Percentiles rank a stretch among this genome's conserved stretches.
Conservation (phyloP, 2,888 invertebrate species). For the Chromoteleia sp. region DNA sequence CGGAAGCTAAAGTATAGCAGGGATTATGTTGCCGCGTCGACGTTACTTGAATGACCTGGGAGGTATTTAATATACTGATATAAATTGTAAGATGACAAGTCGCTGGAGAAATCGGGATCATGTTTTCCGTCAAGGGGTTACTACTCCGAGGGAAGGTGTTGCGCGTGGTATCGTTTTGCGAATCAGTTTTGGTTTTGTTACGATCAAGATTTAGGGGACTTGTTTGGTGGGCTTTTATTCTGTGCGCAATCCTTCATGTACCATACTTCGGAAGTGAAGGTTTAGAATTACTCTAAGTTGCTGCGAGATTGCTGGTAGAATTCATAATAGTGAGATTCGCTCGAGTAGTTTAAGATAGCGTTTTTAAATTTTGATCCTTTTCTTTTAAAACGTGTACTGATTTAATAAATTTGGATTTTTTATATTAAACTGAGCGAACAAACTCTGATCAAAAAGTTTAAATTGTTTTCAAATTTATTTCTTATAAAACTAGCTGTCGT, state of each 20-base stretch:
- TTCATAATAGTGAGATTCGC: too few species aligned
- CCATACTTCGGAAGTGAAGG: too few species aligned
- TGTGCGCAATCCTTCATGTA: not conserved
- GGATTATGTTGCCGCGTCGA: constrained; percentile 38
- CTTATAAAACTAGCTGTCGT: too few species aligned
- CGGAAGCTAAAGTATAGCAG: constrained; percentile 10
- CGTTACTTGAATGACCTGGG: constrained; percentile 25
- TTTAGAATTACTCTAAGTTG: too few species aligned
- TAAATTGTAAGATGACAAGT: constrained; percentile 36
- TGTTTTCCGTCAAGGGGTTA: constrained; percentile 19
- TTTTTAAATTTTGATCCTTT: too few species aligned
- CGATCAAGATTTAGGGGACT: constrained; percentile 15
- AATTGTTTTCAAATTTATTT: too few species aligned
- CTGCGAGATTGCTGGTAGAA: too few species aligned
- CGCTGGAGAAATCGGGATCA: constrained; percentile 34
- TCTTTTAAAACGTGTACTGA: too few species aligned
- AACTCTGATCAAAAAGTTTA: too few species aligned
- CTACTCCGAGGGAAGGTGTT: constrained; percentile 15
- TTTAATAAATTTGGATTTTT: too few species aligned
- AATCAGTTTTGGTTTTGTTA: constrained; percentile 14
- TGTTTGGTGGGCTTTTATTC: constrained; percentile 6
- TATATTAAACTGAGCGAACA: too few species aligned
- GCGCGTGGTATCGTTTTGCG: constrained; percentile 10
- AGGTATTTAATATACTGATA: constrained; percentile 40
- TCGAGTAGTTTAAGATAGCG: too few species aligned